These are phyloP conservation scores for Cryptocheilus praepositus DNA, from an alignment of 2,888 invertebrate species.

Conservation along the genomic window DNA sequence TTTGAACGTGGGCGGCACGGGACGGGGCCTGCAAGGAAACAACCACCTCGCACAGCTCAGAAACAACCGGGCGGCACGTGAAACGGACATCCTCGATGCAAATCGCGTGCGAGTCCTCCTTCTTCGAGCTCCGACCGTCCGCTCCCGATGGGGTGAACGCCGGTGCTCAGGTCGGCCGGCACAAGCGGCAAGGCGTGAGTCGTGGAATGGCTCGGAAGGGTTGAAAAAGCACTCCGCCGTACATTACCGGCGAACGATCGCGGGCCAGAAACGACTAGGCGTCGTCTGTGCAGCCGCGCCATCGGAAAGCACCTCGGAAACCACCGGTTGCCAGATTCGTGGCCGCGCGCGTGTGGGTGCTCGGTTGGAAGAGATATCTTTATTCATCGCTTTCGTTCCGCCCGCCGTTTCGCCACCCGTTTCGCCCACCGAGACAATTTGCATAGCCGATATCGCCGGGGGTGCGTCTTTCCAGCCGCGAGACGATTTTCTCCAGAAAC, in stretches of 20 bases:
- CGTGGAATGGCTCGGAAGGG: no score
- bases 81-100: slow-evolving; percentile 44
- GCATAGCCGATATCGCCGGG: slow-evolving; percentile 10
- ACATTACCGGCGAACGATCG: no score
- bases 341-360: slow-evolving; percentile 17
- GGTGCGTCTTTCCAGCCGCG: no score
- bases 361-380: slow-evolving; percentile 34
- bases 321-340: slow-evolving; percentile 23
- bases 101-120: slow-evolving; percentile 41
- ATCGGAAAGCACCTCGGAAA: slow-evolving; percentile 10
- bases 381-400: slow-evolving; percentile 41
- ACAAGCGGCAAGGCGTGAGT: background rate
- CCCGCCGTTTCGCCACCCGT: no score
- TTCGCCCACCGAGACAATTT: slow-evolving; percentile 22
- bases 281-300: no score
- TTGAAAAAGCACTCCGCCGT: no score
- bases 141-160: no score
- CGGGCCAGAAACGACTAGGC: no score
- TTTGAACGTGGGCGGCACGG: background rate
- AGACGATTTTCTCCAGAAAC: no score
- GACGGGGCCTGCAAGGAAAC: slow-evolving; percentile 7
- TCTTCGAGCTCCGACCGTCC: slow-evolving; percentile 10
- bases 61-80: slow-evolving; percentile 44
- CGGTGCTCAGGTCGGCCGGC: background rate
- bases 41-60: slow-evolving; percentile 16